These are phyloP conservation scores for Catocala sponsa DNA, from an alignment of 2,888 invertebrate species.

Conservation along the genomic window DNA sequence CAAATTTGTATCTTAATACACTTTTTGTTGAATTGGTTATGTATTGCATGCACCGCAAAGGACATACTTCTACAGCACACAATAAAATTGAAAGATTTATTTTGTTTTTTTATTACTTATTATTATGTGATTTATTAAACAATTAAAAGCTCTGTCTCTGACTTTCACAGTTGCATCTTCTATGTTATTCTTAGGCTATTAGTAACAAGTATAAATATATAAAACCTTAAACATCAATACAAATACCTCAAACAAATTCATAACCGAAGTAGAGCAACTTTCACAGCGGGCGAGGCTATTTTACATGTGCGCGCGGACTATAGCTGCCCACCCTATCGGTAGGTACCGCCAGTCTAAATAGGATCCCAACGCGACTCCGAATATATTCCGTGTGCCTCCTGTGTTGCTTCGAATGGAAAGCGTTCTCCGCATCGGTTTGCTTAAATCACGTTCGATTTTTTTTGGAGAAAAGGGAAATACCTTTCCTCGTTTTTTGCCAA, in stretches of 20 bases:
- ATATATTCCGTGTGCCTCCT: conserved; percentile 80
- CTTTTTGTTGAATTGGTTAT: no score
- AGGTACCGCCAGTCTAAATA: conserved; percentile 82
- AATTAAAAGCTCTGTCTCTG: no score
- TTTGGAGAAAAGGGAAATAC: conserved; percentile 18
- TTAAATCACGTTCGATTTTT: conserved; percentile 69
- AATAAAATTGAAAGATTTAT: no score
- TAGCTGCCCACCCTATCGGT: conserved; percentile 84
- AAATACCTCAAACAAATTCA: background rate
- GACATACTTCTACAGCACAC: no score
- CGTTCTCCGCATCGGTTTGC: conserved; percentile 63
- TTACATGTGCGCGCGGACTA: conserved; percentile 87
- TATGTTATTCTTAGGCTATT: no score
- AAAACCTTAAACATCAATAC: background rate
- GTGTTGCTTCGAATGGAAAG: conserved; percentile 71
- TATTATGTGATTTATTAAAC: no score
- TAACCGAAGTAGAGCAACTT: conserved; percentile 71
- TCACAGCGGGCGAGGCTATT: conserved; percentile 72
- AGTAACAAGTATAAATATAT: background rate
- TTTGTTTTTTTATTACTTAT: no score
- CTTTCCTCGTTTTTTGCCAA: conserved; percentile 18
- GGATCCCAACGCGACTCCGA: conserved; percentile 81
- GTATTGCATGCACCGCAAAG: no score
- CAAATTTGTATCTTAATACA: no score
- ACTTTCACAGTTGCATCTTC: no score